Base-by-base conservation (phyloP, 2,888 invertebrate genomes). In the Eudemis profundana region DNA sequence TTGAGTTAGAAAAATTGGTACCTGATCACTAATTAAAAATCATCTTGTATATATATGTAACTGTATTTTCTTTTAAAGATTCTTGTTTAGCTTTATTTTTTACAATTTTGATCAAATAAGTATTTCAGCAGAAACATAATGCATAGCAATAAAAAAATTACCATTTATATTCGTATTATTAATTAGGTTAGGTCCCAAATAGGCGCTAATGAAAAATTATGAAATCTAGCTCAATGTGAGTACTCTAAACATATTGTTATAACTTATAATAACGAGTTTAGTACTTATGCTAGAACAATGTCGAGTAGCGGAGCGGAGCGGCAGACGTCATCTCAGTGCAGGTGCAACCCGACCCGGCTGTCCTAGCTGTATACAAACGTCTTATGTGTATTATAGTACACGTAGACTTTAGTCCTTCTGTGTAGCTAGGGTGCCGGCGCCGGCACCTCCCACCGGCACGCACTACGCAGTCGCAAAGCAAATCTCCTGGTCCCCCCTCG, bases 381-480 rank as follows among this genome's bases (percentile, higher is more conserved):
- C 56, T 3, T 17, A 19, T 44, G 56, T 44, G 12, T 27, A 38
- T 23, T 12, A 54, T 8, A 27, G 14, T 19, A 29, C 42, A 29
- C 12, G 23, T 42, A 29, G 12, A 17, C n/a, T 17, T 17, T 27
- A 56, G 42, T n/a, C 56, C 56, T 56, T 54, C 40, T 19, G 33
- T 10, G 8, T 33, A 15, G 12, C 42, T 17, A 10, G 3, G 42
- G 42, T 17, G 27, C n/a, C 5, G 29, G 1, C n/a, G 21, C 2
- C 7, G 19, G 46, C 29, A 17, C 42, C 42, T 33, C 29, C 29
- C 17, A n/a, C n/a, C 17, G 10, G 19, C 17, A 12, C 46, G 54
- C 44, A 57, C 65, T 62, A 61, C 72, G 72, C 70, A 72, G 60
- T 70, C 72, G 69, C 68, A 46, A n/a, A 61, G 44, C 49, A 57